Percentiles rank a stretch among this genome's conserved stretches.
Conservation (phyloP, 1,140 invertebrate species). For the Drosophila pachea region DNA sequence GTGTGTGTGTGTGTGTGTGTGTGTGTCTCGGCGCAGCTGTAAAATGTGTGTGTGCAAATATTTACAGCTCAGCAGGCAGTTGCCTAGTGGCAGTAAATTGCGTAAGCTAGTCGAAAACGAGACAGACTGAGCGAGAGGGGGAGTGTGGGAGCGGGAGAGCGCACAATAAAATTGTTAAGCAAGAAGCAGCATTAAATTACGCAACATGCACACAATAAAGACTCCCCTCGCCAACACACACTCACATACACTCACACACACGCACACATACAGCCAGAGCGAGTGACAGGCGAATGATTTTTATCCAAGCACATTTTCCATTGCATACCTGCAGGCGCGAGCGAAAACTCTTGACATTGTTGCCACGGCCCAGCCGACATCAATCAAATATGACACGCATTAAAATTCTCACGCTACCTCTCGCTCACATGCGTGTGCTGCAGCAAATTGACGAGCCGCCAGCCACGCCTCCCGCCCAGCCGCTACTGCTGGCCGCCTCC, state of each 20-base stretch:
- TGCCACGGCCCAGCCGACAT: slow-evolving; percentile 53
- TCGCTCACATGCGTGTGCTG: slow-evolving; percentile 1
- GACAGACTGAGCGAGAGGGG: not conserved
- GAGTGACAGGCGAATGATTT: slow-evolving; percentile 40
- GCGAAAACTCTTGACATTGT: slow-evolving; percentile 74
- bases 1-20: slow-evolving; percentile 2
- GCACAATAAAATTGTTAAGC: slow-evolving; percentile 68
- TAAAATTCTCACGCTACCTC: slow-evolving; percentile 61
- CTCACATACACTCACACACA: slow-evolving; percentile 1
- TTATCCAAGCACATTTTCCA: slow-evolving; percentile 59
- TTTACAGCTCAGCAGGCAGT: slow-evolving; percentile 36
- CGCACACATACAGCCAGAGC: not conserved
- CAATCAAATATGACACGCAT: slow-evolving; percentile 78
- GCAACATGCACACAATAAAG: slow-evolving; percentile 48
- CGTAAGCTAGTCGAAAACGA: not conserved
- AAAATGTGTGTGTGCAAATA: slow-evolving; percentile 44
- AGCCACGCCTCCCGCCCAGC: not conserved
- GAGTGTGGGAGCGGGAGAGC: not conserved
- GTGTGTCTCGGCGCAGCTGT: slow-evolving; percentile 36
- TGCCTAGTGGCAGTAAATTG: slow-evolving; percentile 47
- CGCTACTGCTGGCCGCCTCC: not conserved
- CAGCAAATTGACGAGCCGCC: slow-evolving; percentile 47
- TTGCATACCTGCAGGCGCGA: slow-evolving; percentile 71
- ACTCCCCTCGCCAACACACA: slow-evolving; percentile 2
- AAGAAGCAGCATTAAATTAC: slow-evolving; percentile 67